Base-by-base conservation (phyloP, 2,797 vertebrate species). In the Molossus molossus region DNA sequence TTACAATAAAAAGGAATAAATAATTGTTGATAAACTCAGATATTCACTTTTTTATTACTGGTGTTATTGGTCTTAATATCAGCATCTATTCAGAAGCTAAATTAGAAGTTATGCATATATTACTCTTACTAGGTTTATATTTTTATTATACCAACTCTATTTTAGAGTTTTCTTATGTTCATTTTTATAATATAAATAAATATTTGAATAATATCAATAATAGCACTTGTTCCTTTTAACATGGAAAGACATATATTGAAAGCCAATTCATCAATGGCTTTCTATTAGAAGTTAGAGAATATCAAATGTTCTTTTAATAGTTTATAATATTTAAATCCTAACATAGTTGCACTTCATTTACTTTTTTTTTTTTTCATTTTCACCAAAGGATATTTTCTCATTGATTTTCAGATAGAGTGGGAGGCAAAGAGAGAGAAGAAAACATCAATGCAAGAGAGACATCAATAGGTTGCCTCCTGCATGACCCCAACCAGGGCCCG, bases 81-180 rank as follows among this genome's bases (percentile, higher is more conserved):
- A 94, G 55, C 67, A 70, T 75, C 33, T 65, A 40, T 95, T 96
- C 84, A 96, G 93, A 45, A 95, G 20, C 20, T 97, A 90, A 97
- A 93, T 96, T 87, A 91, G 72, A 69, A 91, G 58, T 72, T 57
- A 90, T 96, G 81, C 27, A 50, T 5, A 5, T 65, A 89, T 96
- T 76, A 94, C n/a, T 93, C n/a, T 33, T 40, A 84, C 11, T 58
- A 75, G 53, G 75, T 95, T 84, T 93, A 15, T 83, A 48, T 94
- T 95, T 96, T 96, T 27, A 92, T 96, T 82, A 23, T 92, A 9
- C 17, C 0, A 6, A 18, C 48, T 75, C 83, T 62, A 20, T 80
- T 84, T 27, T 8, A 27, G 0, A 9, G 7, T 48, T 91, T 93
- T 83, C 75, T 95, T 96, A 73, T 80, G 75, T 50, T 65, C 14